These are phyloP conservation scores for Cardinalis cardinalis DNA, from an alignment of 2,113 vertebrate genomes.

Conservation along the genomic window DNA sequence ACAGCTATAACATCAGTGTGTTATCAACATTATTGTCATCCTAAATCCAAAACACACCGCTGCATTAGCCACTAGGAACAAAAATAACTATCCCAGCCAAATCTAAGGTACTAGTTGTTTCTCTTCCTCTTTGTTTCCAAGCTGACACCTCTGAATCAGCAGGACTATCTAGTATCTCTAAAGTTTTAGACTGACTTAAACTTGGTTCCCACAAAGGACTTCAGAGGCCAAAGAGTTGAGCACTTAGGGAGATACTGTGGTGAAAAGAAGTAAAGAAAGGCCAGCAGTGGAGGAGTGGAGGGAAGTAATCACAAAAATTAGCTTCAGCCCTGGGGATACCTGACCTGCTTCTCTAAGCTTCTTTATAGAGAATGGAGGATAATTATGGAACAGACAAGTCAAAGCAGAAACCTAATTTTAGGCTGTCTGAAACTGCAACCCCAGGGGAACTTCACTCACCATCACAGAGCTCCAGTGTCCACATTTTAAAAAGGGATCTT, in stretches of 20 bases:
- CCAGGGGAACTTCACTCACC: background rate
- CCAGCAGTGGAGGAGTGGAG: background rate
- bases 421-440: background rate
- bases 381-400: background rate
- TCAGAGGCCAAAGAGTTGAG: background rate
- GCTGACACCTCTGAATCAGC: background rate
- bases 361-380: background rate
- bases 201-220: background rate
- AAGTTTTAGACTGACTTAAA: background rate
- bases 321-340: background rate
- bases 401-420: background rate
- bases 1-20: background rate
- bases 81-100: background rate
- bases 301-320: background rate
- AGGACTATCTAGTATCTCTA: background rate
- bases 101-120: background rate
- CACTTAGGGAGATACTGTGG: background rate
- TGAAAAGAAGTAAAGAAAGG: background rate
- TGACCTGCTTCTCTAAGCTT: background rate
- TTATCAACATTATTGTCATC: background rate
- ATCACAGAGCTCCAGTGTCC: background rate
- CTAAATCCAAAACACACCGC: background rate
- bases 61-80: background rate
- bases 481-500: background rate
- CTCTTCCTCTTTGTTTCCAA: background rate